phyloP scores from a whole-genome alignment of 1,140 invertebrate genomes.

The Philaenus spumarius region DNA sequence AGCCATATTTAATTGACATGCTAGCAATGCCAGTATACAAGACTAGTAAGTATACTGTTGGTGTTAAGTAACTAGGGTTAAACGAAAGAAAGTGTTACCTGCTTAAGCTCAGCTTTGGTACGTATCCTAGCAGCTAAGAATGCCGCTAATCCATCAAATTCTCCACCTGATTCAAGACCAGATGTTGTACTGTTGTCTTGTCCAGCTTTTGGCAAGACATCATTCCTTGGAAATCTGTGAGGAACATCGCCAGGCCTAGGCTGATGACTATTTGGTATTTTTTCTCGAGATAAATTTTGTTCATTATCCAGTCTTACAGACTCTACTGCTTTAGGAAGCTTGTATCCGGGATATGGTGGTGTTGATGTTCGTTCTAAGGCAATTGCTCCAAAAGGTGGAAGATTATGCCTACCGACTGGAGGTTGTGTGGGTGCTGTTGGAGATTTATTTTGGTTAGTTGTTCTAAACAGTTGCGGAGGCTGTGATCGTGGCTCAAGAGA shows the following conservation, averaged over 20 bases:
- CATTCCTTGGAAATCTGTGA: neutral
- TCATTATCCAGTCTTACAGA: conserved; percentile 43
- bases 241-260: conserved; percentile 30
- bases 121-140: conserved; percentile 62
- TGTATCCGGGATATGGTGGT: conserved; percentile 40
- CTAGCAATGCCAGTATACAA: too few species aligned
- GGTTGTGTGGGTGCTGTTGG: conserved; percentile 3
- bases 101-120: conserved; percentile 76
- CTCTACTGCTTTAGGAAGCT: conserved; percentile 59
- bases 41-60: too few species aligned
- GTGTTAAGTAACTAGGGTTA: too few species aligned
- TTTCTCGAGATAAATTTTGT: neutral
- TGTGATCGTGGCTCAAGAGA: conserved; percentile 9
- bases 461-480: conserved; percentile 11
- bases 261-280: neutral
- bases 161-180: conserved; percentile 28
- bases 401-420: conserved; percentile 41
- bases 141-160: conserved; percentile 46
- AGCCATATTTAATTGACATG: too few species aligned
- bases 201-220: neutral
- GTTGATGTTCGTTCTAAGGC: conserved; percentile 36
- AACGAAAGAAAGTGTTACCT: conserved; percentile 37
- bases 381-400: conserved; percentile 49
- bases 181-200: neutral
- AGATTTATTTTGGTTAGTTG: conserved; percentile 5